Evolutionary conservation across 2,888 invertebrate genomes (phyloP), one percentile per base, ranked within the genome.

Genomic region (Synanthedon formicaeformis): DNA sequence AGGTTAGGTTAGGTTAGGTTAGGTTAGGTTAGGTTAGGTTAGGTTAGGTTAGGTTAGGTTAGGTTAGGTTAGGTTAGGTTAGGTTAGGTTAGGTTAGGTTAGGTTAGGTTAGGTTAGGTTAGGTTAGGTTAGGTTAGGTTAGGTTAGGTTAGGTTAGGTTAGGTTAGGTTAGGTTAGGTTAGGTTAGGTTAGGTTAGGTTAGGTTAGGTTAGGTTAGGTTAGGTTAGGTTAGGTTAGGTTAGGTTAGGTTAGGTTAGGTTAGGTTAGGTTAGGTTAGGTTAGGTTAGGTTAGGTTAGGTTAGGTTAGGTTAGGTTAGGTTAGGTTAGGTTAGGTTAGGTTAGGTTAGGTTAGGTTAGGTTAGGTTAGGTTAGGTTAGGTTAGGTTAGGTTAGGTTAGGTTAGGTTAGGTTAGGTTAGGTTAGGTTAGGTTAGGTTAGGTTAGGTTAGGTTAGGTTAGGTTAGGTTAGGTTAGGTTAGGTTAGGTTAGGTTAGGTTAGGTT

Each of bases 261-360:
- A 53, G 56, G 56, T 56, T 56, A 54, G 54, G 54, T 54, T 54
- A 54, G 56, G 56, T 56, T 54, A 53, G 56, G 54, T 56, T 56
- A 54, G 56, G 56, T 56, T 56, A 54, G 56, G 56, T 56, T 56
- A 54, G 56, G 56, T 56, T 56, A 54, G 56, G 56, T 56, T 56
- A 53, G 56, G 56, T 56, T 56, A 54, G 56, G 56, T 56, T 56
- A 54, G 56, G 56, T 56, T 56, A 54, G 56, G 56, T 56, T 56
- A 53, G 56, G 56, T 56, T 56, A 55, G 51, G 51, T 55, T 53
- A 55, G 53, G 53, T 54, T 55, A 50, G 52, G 54, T 50, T 53
- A 51, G 54, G 54, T 53, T 54, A 52, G 54, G 54, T 54, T 54
- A 52, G 52, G 53, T 54, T 54, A 53, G 56, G 53, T 53, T 56